Percentiles rank a stretch among this genome's conserved stretches.
phyloP scores from a whole-genome alignment of 64 coral and sea anemone genomes.

The Montipora cactus region DNA sequence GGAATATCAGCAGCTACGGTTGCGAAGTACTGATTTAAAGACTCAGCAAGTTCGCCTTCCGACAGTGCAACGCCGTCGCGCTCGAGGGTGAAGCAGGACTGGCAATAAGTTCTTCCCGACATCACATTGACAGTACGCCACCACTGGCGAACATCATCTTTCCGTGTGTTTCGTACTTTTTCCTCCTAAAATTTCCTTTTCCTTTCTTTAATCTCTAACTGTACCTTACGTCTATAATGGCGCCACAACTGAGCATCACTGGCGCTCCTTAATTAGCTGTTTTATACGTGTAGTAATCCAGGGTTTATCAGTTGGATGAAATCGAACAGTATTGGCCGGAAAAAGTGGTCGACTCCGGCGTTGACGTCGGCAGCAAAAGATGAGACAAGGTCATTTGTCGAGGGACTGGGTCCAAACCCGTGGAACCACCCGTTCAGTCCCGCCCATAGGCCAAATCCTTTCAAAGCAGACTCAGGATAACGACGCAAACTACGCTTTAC shows the following conservation, averaged over 20 bases:
- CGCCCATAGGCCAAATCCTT: conserved; percentile 11
- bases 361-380: conserved; percentile 30
- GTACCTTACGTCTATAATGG: conserved; percentile 13
- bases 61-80: background rate
- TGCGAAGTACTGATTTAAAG: conserved; percentile 42
- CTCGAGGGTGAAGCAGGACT: background rate
- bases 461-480: conserved; percentile 17
- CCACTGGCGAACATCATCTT: conserved; percentile 46
- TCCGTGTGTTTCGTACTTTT: conserved; percentile 25
- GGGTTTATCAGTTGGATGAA: conserved; percentile 64
- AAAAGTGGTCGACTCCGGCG: conserved; percentile 20
- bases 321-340: conserved; percentile 26
- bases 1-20: conserved; percentile 38
- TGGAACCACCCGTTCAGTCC: conserved; percentile 25
- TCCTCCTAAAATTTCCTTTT: conserved; percentile 43
- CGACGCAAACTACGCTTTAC: background rate
- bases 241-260: conserved; percentile 20
- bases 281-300: conserved; percentile 54
- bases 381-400: background rate
- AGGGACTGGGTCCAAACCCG: background rate
- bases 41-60: conserved; percentile 15
- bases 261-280: conserved; percentile 10
- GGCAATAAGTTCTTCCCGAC: conserved; percentile 5
- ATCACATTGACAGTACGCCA: conserved; percentile 54
- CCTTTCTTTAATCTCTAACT: conserved; percentile 17